Conservation (phyloP, 2,888 invertebrate genomes). For the Schrankia costaestrigalis region DNA sequence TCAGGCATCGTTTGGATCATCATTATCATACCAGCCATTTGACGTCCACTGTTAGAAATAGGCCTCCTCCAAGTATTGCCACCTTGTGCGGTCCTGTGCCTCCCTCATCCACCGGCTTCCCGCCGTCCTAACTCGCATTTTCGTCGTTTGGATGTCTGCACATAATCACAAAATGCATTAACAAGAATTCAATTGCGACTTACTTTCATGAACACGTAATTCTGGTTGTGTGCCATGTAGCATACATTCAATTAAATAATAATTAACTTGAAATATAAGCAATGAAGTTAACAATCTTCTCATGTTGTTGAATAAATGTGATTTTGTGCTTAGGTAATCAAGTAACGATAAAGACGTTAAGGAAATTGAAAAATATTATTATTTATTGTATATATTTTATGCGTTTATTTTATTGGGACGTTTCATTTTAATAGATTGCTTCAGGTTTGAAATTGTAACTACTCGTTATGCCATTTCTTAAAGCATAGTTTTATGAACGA, state of each 20-base stretch:
- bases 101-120: no score
- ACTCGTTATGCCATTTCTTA: no score
- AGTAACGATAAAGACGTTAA: constrained; percentile 10
- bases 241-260: constrained; percentile 40
- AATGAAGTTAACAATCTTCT: constrained; percentile 24
- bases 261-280: constrained; percentile 31
- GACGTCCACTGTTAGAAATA: no score
- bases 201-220: constrained; percentile 54
- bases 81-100: no score
- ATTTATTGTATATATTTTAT: constrained; percentile 2
- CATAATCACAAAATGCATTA: background rate
- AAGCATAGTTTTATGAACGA: no score
- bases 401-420: background rate
- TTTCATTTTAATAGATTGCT: background rate
- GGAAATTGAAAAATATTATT: constrained; percentile 14
- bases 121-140: no score
- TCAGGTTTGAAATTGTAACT: no score
- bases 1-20: no score
- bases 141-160: no score
- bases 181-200: constrained; percentile 22
- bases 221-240: constrained; percentile 33
- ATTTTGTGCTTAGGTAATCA: background rate
- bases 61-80: no score
- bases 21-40: no score
- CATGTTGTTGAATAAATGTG: constrained; percentile 18